Percentiles rank a stretch among this genome's conserved stretches.
These are phyloP conservation scores for Macrobrachium nipponense DNA, from an alignment of 1,140 invertebrate species.

Conservation along the genomic window DNA sequence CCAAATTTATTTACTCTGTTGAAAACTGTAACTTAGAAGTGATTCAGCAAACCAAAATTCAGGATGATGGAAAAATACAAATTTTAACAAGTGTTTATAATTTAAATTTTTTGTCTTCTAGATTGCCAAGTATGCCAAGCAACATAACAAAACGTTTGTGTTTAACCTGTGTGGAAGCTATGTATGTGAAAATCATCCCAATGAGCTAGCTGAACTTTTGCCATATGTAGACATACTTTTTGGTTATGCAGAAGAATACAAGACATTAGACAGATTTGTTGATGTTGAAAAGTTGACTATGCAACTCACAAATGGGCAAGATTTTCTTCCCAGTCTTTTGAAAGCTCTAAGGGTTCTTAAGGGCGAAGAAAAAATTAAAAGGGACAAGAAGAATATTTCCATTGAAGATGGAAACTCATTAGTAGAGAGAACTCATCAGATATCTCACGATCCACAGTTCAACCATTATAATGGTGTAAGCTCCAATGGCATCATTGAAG, in stretches of 20 bases:
- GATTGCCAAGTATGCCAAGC: conserved; percentile 67
- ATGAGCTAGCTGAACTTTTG: conserved; percentile 72
- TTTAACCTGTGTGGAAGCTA: conserved; percentile 83
- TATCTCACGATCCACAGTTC: background rate
- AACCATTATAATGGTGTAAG: background rate
- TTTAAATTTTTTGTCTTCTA: conserved; percentile 5
- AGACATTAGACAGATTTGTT: conserved; percentile 68
- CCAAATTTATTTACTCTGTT: too few relatives aligned
- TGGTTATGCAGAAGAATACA: conserved; percentile 80
- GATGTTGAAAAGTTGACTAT: conserved; percentile 33
- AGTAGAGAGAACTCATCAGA: background rate
- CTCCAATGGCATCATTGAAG: conserved; percentile 3
- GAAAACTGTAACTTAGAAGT: too few relatives aligned
- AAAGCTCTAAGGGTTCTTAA: conserved; percentile 42
- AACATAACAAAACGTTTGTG: conserved; percentile 73
- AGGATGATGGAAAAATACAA: too few relatives aligned
- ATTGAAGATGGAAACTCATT: background rate
- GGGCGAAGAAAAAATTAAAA: conserved; percentile 34
- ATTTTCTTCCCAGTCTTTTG: conserved; percentile 43
- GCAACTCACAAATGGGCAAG: background rate
- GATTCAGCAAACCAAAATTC: too few relatives aligned
- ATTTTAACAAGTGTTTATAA: too few relatives aligned
- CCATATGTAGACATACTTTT: conserved; percentile 80
- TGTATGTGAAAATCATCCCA: conserved; percentile 74
- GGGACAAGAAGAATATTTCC: conserved; percentile 1